A percentile compares a stretch with the other conserved stretches of the same genome.
phyloP scores from a whole-genome alignment of 92 coral and sea anemone genomes.

The Palythoa grandiflora region DNA sequence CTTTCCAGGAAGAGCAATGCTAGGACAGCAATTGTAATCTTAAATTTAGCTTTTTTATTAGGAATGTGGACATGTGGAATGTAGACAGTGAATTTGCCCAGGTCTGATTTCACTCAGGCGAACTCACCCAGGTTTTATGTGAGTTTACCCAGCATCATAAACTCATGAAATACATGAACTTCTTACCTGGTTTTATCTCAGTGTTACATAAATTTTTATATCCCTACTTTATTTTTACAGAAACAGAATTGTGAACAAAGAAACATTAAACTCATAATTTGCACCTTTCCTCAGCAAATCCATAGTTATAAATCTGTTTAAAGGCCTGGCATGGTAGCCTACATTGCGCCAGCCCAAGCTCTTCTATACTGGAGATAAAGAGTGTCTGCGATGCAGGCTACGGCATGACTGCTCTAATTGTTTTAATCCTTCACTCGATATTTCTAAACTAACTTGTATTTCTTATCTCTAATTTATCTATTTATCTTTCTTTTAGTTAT shows the following conservation, averaged over 20 bases:
- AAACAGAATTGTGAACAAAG: neutral
- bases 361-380: too few relatives aligned
- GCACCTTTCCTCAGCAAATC: neutral
- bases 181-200: neutral
- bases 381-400: too few relatives aligned
- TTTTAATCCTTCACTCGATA: neutral
- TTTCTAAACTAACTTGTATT: neutral
- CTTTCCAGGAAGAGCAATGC: too few relatives aligned
- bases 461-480: neutral
- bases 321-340: too few relatives aligned
- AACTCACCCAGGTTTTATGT: conserved; percentile 8
- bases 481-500: conserved; percentile 1
- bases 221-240: neutral
- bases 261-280: conserved; percentile 1
- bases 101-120: neutral
- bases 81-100: conserved; percentile 3
- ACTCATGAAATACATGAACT: conserved; percentile 1
- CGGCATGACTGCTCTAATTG: neutral
- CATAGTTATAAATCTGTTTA: neutral
- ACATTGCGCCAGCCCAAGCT: too few relatives aligned
- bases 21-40: too few relatives aligned
- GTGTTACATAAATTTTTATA: neutral
- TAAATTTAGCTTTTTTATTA: too few relatives aligned
- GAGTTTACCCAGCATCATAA: conserved; percentile 16
- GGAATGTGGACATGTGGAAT: too few relatives aligned